Conservation (phyloP, 30 jellyfish, hydroid and myxozoan species). For the Cassiopea andromeda region DNA sequence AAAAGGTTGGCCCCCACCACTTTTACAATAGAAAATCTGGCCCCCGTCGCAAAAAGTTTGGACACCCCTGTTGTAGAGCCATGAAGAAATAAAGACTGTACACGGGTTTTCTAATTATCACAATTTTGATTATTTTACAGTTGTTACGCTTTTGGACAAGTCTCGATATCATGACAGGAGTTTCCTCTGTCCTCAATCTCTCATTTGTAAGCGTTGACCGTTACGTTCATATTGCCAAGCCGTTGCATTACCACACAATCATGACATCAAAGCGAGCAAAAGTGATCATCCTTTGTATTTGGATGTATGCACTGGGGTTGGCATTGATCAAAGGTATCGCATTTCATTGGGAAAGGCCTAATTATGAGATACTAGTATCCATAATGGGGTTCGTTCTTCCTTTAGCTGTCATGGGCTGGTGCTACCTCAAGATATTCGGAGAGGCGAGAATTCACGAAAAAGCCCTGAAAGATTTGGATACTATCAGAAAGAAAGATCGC, state of each 20-base stretch:
- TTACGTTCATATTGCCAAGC: conserved; percentile 64
- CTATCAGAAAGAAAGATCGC: conserved; percentile 24
- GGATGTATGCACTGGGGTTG: conserved; percentile 71
- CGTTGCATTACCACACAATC: conserved; percentile 35
- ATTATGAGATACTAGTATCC: conserved; percentile 67
- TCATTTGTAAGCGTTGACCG: conserved; percentile 76
- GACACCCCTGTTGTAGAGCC: too few species aligned
- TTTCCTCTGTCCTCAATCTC: conserved; percentile 68
- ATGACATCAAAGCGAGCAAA: conserved; percentile 65
- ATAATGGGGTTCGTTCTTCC: conserved; percentile 66
- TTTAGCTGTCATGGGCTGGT: conserved; percentile 55
- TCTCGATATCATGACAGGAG: conserved; percentile 66
- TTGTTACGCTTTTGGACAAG: conserved; percentile 64
- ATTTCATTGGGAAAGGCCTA: conserved; percentile 62
- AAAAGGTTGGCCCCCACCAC: too few species aligned
- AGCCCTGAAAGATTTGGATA: conserved; percentile 5
- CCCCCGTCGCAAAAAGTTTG: too few species aligned
- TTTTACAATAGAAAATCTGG: too few species aligned
- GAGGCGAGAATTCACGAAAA: conserved; percentile 66
- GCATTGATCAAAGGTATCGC: conserved; percentile 62
- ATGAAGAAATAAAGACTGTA: too few species aligned
- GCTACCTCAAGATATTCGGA: conserved; percentile 68
- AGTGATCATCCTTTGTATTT: conserved; percentile 45
- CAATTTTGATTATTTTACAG: conserved; percentile 1
- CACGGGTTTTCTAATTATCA: too few species aligned